A percentile compares a stretch with the other conserved stretches of the same genome.
phyloP scores from a whole-genome alignment of 2,113 vertebrate genomes.

The Ictidomys tridecemlineatus region DNA sequence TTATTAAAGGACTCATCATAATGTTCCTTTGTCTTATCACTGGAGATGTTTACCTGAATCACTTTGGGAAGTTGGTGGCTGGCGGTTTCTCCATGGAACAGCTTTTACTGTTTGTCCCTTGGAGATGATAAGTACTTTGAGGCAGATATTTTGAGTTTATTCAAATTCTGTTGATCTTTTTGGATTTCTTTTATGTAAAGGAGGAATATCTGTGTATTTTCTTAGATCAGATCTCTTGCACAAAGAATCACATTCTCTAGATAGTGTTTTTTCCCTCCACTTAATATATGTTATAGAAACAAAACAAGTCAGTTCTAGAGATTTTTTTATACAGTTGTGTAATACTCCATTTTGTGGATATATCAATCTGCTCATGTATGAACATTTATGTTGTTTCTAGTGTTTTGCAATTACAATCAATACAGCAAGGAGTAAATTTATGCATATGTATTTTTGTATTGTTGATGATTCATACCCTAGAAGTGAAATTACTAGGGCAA shows the following conservation, averaged over 20 bases:
- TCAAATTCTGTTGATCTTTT: neutral
- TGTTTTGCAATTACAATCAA: neutral
- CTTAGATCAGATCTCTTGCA: neutral
- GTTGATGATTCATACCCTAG: neutral
- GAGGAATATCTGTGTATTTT: neutral
- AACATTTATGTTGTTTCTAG: neutral
- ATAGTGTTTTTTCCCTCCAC: neutral
- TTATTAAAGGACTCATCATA: neutral
- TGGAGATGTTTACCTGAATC: neutral
- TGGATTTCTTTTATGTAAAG: constrained; percentile 28
- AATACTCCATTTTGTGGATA: neutral
- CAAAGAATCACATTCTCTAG: neutral
- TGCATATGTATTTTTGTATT: neutral
- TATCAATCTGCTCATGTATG: neutral
- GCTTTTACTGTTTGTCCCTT: neutral
- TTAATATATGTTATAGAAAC: neutral
- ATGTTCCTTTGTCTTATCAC: neutral
- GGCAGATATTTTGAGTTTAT: neutral
- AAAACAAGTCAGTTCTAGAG: neutral
- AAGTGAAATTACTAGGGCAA: neutral
- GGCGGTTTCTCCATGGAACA: neutral
- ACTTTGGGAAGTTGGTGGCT: neutral
- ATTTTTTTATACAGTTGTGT: neutral
- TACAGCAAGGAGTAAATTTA: neutral
- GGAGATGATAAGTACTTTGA: neutral